These are phyloP conservation scores for Osmerus eperlanus DNA, from an alignment of 2,113 vertebrate species.

Conservation along the genomic window DNA sequence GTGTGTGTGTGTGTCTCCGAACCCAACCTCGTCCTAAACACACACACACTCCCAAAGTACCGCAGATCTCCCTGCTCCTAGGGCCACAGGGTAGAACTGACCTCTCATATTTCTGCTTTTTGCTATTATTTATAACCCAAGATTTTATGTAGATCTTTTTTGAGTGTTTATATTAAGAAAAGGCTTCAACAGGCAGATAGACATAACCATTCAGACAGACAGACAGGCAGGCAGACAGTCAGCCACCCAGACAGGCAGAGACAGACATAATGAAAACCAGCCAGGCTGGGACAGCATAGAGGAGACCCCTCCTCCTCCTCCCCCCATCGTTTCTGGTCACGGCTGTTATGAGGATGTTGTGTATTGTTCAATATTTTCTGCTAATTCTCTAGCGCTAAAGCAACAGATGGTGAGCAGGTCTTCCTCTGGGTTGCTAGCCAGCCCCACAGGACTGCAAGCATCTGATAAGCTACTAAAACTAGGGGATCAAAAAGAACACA, in stretches of 20 bases:
- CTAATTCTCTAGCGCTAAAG: not conserved
- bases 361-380: not conserved
- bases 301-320: too few relatives aligned
- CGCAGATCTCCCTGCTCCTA: not conserved
- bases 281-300: not conserved
- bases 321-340: too few relatives aligned
- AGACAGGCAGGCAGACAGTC: not conserved
- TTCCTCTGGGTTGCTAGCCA: slow-evolving; percentile 6
- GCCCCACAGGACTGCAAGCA: slow-evolving; percentile 3
- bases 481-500: slow-evolving; percentile 33
- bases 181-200: slow-evolving; percentile 44
- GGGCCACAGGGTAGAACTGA: not conserved
- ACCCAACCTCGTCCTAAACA: not conserved
- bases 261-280: not conserved
- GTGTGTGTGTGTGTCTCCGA: not conserved
- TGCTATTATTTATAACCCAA: slow-evolving; percentile 38
- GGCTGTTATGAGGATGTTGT: not conserved
- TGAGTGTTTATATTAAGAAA: slow-evolving; percentile 50
- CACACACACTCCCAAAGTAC: not conserved
- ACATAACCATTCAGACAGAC: not conserved
- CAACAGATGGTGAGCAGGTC: not conserved
- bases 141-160: slow-evolving; percentile 40
- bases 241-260: slow-evolving; percentile 3
- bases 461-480: slow-evolving; percentile 7
- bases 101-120: slow-evolving; percentile 9